Percentiles rank a stretch among this genome's conserved stretches.
phyloP scores from a whole-genome alignment of 2,113 vertebrate species.

The Heliornis fulica region DNA sequence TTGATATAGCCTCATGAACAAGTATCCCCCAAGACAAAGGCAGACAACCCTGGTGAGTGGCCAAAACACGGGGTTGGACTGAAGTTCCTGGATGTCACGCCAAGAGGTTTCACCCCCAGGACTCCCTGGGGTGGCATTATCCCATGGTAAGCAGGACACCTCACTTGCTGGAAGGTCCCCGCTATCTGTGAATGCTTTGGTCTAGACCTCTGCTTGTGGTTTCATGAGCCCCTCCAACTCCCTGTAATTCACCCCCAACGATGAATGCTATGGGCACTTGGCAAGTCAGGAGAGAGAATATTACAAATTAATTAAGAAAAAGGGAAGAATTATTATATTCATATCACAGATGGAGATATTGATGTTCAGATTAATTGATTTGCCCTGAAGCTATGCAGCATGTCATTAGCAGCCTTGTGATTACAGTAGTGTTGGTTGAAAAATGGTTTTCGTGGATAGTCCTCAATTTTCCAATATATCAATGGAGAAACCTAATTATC shows the following conservation, averaged over 20 bases:
- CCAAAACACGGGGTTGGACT: accelerated
- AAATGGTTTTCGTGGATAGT: not conserved
- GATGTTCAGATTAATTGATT: conserved; percentile 64
- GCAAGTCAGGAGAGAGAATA: conserved; percentile 5
- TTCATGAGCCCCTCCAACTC: not conserved
- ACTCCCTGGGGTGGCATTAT: too few relatives aligned
- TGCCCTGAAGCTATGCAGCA: conserved; percentile 42
- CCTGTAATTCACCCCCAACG: not conserved
- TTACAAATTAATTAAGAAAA: conserved; percentile 33
- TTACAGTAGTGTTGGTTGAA: not conserved
- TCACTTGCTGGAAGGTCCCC: not conserved
- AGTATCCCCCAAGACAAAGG: not conserved
- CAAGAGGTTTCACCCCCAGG: not conserved
- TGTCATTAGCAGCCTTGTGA: conserved; percentile 39
- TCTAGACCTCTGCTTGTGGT: not conserved
- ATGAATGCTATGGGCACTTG: not conserved
- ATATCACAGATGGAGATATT: conserved; percentile 59
- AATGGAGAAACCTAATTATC: not conserved
- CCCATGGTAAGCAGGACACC: not conserved
- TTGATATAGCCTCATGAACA: not conserved
- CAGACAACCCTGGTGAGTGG: not conserved
- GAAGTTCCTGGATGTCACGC: not conserved
- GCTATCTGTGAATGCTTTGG: accelerated
- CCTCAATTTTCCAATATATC: conserved; percentile 15
- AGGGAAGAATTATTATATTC: conserved; percentile 41